These are phyloP conservation scores for Eubucco bourcierii DNA, from an alignment of 2,113 vertebrate genomes.

Conservation along the genomic window DNA sequence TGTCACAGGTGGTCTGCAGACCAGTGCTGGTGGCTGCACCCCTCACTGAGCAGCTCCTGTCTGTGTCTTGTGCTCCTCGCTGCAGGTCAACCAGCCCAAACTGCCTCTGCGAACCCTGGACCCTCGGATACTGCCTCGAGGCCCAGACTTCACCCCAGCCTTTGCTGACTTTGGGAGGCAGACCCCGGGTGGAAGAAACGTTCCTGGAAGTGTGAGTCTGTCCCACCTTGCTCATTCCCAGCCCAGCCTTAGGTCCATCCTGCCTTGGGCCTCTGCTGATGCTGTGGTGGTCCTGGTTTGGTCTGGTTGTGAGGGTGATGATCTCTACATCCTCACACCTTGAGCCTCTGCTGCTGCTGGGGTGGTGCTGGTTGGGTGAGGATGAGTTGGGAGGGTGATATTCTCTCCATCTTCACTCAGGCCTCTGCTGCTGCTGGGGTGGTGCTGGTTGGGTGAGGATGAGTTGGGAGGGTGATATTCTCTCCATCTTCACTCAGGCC, in stretches of 20 bases:
- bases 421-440: background rate
- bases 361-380: background rate
- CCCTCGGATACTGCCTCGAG: constrained; percentile 88
- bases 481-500: background rate
- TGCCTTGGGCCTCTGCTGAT: background rate
- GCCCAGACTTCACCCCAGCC: constrained; percentile 96
- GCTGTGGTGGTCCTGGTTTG: background rate
- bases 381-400: background rate
- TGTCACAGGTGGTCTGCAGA: rapidly evolving
- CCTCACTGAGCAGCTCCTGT: background rate
- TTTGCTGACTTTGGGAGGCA: constrained; percentile 96
- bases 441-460: background rate
- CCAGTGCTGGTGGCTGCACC: background rate
- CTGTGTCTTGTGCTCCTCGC: background rate
- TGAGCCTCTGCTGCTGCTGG: background rate
- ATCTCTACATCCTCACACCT: background rate
- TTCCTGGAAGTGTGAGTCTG: constrained; percentile 85
- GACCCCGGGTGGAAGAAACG: constrained; percentile 83
- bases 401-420: background rate
- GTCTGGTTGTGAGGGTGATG: background rate
- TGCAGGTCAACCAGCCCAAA: constrained; percentile 94
- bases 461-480: background rate
- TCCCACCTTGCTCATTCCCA: constrained; percentile 35
- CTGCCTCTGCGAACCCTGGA: constrained; percentile 85
- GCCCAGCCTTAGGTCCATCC: background rate